Evolutionary conservation across 2,113 vertebrate species (phyloP).

Genomic region (Tonatia bakeri): DNA sequence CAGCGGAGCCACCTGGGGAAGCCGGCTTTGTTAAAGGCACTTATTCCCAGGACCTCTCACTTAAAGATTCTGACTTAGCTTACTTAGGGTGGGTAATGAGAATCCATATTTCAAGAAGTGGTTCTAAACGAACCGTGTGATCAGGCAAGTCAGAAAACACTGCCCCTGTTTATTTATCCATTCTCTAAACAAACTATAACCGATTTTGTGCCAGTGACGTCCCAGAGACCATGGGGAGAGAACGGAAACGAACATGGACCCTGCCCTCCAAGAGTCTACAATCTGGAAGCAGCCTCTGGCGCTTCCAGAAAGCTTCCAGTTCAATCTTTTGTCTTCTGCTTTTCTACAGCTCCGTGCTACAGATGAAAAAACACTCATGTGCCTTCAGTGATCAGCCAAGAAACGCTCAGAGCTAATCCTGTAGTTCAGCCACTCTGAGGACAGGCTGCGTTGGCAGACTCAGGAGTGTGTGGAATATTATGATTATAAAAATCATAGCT

Average conservation of each 20-base stretch:
- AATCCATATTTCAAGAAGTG: background rate
- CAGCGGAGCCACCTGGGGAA: background rate
- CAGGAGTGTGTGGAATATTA: background rate
- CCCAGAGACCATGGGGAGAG: background rate
- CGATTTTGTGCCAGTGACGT: background rate
- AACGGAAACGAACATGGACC: background rate
- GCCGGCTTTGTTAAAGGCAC: background rate
- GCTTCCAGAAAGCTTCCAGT: background rate
- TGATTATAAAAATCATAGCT: background rate
- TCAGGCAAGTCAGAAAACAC: background rate
- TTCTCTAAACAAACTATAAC: background rate
- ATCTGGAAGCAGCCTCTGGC: background rate
- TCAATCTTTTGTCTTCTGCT: background rate
- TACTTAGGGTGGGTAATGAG: background rate
- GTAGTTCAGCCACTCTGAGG: background rate
- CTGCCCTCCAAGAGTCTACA: background rate
- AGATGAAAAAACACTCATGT: background rate
- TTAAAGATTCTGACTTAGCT: background rate
- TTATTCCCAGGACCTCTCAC: background rate
- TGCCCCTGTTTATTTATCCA: background rate
- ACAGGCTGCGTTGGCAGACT: background rate
- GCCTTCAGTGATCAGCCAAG: background rate
- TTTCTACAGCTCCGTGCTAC: background rate
- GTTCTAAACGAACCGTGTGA: background rate
- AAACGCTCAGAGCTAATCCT: background rate